phyloP scores from a whole-genome alignment of 2,113 vertebrate genomes.

The Halichoerus grypus region DNA sequence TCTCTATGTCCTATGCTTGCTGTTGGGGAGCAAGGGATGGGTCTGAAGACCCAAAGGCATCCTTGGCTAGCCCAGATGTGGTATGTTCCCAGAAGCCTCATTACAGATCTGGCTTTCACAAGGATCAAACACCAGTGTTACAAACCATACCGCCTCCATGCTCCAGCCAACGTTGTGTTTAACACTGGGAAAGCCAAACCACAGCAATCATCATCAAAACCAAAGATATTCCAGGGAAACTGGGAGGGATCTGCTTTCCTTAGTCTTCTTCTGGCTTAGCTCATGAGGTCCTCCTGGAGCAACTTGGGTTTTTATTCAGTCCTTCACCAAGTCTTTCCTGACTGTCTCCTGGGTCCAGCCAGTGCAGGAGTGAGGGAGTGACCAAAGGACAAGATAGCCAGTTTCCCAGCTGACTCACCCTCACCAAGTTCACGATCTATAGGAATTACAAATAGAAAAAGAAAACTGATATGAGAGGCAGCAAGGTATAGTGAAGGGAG shows the following conservation, averaged over 20 bases:
- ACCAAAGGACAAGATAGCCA: slow-evolving; percentile 29
- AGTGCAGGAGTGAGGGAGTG: neutral
- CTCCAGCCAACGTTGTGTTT: slow-evolving; percentile 33
- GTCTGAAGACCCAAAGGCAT: slow-evolving; percentile 5
- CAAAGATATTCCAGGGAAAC: slow-evolving; percentile 47
- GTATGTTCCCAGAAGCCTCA: slow-evolving; percentile 36
- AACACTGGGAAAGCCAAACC: slow-evolving; percentile 59
- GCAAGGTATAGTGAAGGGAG: neutral
- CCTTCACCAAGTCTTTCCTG: neutral
- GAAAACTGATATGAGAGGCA: neutral
- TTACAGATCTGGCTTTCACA: slow-evolving; percentile 36
- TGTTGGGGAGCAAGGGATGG: neutral
- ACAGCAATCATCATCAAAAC: slow-evolving; percentile 61
- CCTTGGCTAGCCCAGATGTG: neutral
- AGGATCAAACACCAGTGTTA: slow-evolving; percentile 55
- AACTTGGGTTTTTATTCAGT: slow-evolving; percentile 7
- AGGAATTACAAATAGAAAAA: slow-evolving; percentile 51
- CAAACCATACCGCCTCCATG: slow-evolving; percentile 12
- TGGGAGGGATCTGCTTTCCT: neutral
- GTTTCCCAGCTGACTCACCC: slow-evolving; percentile 12
- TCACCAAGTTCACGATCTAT: slow-evolving; percentile 20
- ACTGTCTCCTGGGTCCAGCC: neutral
- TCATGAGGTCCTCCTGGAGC: neutral
- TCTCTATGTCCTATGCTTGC: neutral
- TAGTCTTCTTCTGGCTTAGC: neutral